Conservation (phyloP, 2,888 invertebrate species). For the Stenodema calcarata region DNA sequence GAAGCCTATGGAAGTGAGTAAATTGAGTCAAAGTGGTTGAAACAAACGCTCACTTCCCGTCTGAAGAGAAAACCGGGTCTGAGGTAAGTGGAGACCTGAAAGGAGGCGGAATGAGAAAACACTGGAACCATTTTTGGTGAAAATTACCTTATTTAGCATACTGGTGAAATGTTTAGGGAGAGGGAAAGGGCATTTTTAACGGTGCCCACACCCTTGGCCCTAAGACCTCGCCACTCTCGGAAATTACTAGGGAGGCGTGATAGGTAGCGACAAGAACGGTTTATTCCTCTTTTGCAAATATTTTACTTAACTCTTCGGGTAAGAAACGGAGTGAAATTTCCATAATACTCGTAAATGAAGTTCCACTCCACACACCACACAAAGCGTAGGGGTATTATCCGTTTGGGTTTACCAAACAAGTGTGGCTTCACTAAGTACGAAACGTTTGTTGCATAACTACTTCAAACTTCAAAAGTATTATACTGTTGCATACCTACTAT, state of each 20-base stretch:
- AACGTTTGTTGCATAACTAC: too few relatives aligned
- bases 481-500: too few relatives aligned
- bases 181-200: not conserved
- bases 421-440: too few relatives aligned
- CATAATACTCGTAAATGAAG: not conserved
- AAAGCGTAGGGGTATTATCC: not conserved
- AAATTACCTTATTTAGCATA: not conserved
- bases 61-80: not conserved
- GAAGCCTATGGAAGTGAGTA: not conserved
- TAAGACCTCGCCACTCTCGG: not conserved
- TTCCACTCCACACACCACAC: not conserved
- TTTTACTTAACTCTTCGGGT: not conserved
- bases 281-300: not conserved
- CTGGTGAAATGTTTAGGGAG: not conserved
- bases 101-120: not conserved
- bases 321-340: not conserved
- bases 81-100: not conserved
- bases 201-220: not conserved
- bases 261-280: not conserved
- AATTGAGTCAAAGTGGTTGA: not conserved
- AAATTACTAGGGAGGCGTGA: not conserved
- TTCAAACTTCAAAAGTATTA: too few relatives aligned
- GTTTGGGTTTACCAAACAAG: not conserved
- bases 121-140: not conserved
- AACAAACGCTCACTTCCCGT: not conserved